phyloP scores from a whole-genome alignment of 2,888 invertebrate species.

The Acleris sparsana region DNA sequence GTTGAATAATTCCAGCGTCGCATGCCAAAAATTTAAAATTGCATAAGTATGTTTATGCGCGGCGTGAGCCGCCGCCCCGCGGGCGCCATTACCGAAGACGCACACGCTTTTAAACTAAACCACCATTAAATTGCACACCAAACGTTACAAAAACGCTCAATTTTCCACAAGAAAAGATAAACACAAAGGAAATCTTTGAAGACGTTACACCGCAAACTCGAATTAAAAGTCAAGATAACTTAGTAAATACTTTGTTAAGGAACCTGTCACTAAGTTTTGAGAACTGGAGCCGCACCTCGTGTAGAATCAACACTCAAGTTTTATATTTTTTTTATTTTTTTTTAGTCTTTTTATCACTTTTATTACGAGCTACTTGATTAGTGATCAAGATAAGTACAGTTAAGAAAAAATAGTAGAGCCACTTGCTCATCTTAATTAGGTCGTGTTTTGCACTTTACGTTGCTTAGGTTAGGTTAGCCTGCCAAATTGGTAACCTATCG shows the following conservation, averaged over 20 bases:
- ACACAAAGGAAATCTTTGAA: conserved; percentile 7
- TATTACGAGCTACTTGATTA: no score
- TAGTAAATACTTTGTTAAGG: conserved; percentile 19
- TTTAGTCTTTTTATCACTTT: no score
- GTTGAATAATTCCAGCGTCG: conserved; percentile 60
- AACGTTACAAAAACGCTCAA: conserved; percentile 51
- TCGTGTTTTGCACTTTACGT: no score
- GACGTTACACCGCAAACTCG: conserved; percentile 17
- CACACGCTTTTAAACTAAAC: conserved; percentile 70
- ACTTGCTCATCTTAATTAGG: no score
- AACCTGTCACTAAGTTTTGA: conserved; percentile 14
- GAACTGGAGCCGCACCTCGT: not conserved
- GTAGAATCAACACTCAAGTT: not conserved
- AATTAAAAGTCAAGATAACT: conserved; percentile 20
- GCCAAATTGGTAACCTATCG: no score
- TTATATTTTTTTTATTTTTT: no score
- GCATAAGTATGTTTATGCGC: conserved; percentile 58
- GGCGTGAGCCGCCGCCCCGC: conserved; percentile 50
- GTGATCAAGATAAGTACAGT: no score
- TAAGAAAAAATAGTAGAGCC: no score
- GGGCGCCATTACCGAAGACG: conserved; percentile 62
- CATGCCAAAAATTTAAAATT: conserved; percentile 68
- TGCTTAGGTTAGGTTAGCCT: no score
- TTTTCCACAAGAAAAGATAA: conserved; percentile 42
- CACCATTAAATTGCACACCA: conserved; percentile 58